Evolutionary conservation across 2,888 invertebrate genomes (phyloP), one percentile per base, ranked within the genome.

Genomic region (Acanthosoma haemorrhoidale): DNA sequence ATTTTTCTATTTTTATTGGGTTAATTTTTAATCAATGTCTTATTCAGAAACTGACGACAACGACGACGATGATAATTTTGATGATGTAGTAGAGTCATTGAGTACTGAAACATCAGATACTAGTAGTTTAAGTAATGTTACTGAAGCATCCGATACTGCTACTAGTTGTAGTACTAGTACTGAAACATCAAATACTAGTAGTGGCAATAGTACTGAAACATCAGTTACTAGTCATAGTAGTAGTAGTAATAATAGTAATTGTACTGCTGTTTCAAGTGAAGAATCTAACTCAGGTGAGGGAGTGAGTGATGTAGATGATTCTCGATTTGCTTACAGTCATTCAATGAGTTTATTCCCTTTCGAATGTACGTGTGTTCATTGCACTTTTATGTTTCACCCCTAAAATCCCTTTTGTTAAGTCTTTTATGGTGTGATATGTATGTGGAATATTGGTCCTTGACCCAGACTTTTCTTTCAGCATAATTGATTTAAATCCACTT

Each of bases 191-290:
- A n/a, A n/a, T n/a, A n/a, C n/a, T n/a, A n/a, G n/a, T n/a, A n/a
- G n/a, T n/a, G n/a, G n/a, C n/a, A n/a, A n/a, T n/a, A 72, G 70
- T 39, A 71, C 72, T 68, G 74, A 74, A 70, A 71, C 73, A 71
- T 73, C 73, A 66, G 83, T 83, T 78, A 82, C 83, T 76, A 83
- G 64, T 64, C 39, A 83, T 77, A 81, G 82, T 78, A n/a, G n/a
- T n/a, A n/a, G n/a, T n/a, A n/a, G n/a, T n/a, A n/a, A n/a, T n/a
- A n/a, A n/a, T n/a, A n/a, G n/a, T n/a, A n/a, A n/a, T n/a, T n/a
- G n/a, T n/a, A 69, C 72, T 70, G 73, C 72, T 72, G 72, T 73
- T 72, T 72, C 84, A 83, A 70, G 70, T 77, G 80, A 80, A 41
- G 72, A 70, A 43, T 51, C 36, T 60, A 66, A 71, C 70, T 38